Conservation (phyloP, 2,888 invertebrate species). For the Xestia ashworthii region DNA sequence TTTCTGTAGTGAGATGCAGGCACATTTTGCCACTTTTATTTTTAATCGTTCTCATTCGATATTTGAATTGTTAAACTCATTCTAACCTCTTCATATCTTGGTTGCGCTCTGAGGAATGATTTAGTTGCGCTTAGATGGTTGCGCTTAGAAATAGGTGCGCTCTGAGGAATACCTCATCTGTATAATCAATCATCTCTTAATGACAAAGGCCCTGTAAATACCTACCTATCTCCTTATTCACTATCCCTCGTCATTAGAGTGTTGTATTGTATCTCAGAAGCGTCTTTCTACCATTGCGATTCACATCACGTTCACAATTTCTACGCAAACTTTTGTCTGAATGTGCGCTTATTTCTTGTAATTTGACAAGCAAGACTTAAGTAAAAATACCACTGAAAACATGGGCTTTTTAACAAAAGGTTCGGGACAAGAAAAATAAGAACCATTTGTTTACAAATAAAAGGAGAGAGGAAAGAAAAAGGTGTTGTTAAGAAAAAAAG, state of each 20-base stretch:
- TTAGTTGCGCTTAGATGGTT: no score
- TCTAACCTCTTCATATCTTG: no score
- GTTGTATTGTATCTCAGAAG: slow-evolving; percentile 9
- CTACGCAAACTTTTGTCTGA: slow-evolving; percentile 41
- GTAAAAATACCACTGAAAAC: slow-evolving; percentile 24
- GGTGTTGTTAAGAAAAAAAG: not conserved
- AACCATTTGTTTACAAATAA: slow-evolving; percentile 10
- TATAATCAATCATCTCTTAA: not conserved
- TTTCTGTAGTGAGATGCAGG: not conserved
- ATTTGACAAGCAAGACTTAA: slow-evolving; percentile 38
- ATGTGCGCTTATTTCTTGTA: slow-evolving; percentile 28
- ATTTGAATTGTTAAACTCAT: no score
- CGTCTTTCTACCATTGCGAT: slow-evolving; percentile 1
- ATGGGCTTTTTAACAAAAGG: not conserved
- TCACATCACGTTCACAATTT: slow-evolving; percentile 56
- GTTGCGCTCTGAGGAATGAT: no score
- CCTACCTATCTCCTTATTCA: not conserved
- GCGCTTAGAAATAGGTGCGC: no score
- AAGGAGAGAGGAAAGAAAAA: not conserved
- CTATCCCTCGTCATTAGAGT: slow-evolving; percentile 1
- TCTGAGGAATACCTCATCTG: no score
- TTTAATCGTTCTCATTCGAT: not conserved
- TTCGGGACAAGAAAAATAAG: not conserved
- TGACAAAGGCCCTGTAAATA: not conserved
- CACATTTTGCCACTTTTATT: not conserved